These are phyloP conservation scores for Lepidostoma basale DNA, from an alignment of 1,140 invertebrate genomes.

Conservation along the genomic window DNA sequence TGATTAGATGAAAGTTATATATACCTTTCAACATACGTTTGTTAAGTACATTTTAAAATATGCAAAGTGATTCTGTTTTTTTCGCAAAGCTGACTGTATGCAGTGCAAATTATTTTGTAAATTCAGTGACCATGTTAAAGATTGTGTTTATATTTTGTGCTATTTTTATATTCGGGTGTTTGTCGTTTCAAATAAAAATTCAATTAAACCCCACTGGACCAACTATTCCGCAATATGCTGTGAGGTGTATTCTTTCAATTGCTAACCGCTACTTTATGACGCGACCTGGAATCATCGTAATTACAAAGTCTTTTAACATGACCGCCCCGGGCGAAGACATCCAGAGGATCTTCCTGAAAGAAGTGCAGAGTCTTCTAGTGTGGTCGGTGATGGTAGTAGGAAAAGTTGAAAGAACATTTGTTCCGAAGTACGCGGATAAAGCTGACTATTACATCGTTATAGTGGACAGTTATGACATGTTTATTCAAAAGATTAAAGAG, in stretches of 20 bases:
- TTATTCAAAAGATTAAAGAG: conserved; percentile 48
- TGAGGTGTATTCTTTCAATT: conserved; percentile 50
- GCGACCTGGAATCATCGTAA: conserved; percentile 49
- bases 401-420: neutral
- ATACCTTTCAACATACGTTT: too few species aligned
- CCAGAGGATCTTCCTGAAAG: conserved; percentile 48
- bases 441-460: conserved; percentile 53
- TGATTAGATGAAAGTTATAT: too few species aligned
- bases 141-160: neutral
- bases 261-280: conserved; percentile 49
- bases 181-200: conserved; percentile 11
- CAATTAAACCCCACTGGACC: conserved; percentile 49
- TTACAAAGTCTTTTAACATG: conserved; percentile 48
- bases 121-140: too few species aligned
- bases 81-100: too few species aligned
- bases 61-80: too few species aligned
- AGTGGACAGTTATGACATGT: conserved; percentile 48
- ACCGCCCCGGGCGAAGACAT: conserved; percentile 48
- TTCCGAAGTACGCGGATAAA: conserved; percentile 31
- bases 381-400: conserved; percentile 46
- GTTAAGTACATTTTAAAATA: too few species aligned
- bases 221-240: conserved; percentile 49
- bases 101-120: too few species aligned
- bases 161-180: neutral
- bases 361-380: conserved; percentile 47